Conservation (phyloP, 2,888 invertebrate species). For the Oligia latruncula region DNA sequence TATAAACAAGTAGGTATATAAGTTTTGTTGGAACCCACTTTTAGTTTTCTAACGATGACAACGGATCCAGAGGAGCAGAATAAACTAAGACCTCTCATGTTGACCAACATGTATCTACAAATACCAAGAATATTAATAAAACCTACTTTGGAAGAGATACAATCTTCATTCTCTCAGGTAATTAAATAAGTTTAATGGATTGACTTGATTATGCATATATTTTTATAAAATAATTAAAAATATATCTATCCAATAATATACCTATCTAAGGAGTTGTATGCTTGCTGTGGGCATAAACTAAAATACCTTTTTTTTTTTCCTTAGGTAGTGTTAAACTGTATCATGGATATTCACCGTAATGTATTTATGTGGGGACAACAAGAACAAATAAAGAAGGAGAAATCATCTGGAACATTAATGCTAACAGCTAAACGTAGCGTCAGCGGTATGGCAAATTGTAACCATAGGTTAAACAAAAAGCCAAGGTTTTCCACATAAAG, state of each 20-base stretch:
- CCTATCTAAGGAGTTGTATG: background rate
- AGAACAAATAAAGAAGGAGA: slow-evolving; percentile 83
- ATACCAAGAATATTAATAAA: slow-evolving; percentile 91
- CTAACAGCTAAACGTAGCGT: slow-evolving; percentile 68
- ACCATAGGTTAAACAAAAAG: background rate
- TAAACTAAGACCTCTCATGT: slow-evolving; percentile 90
- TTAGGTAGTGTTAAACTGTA: slow-evolving; percentile 90
- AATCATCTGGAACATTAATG: slow-evolving; percentile 60
- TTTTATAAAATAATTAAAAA: background rate
- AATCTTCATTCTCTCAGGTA: slow-evolving; percentile 91
- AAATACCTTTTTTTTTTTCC: background rate
- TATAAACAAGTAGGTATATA: background rate
- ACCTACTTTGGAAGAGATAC: slow-evolving; percentile 93
- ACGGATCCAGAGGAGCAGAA: slow-evolving; percentile 86
- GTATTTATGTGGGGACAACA: slow-evolving; percentile 95
- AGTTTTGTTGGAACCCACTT: slow-evolving; percentile 2
- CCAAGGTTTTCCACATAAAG: background rate
- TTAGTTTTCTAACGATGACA: slow-evolving; percentile 87
- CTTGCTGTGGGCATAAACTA: background rate
- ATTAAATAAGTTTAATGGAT: background rate
- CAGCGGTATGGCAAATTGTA: slow-evolving; percentile 67
- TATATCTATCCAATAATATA: background rate
- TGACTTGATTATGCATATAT: background rate
- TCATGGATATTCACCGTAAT: slow-evolving; percentile 93
- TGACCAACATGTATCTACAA: slow-evolving; percentile 91